These are phyloP conservation scores for Limnephilus auricula DNA, from an alignment of 2,888 invertebrate genomes.

Conservation along the genomic window DNA sequence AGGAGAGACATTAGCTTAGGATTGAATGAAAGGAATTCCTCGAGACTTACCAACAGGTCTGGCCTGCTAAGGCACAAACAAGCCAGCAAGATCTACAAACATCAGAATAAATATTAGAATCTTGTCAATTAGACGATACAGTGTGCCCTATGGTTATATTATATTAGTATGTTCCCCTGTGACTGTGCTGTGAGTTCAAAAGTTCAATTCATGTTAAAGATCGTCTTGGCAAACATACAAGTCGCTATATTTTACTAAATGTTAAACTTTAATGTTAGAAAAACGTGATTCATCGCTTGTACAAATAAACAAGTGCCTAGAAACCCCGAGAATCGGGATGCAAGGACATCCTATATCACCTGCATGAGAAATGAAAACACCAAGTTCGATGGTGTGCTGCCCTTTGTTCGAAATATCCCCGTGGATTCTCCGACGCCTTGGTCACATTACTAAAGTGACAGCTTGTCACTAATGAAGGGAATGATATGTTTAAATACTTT, in stretches of 20 bases:
- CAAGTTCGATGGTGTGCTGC: conserved; percentile 25
- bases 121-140: conserved; percentile 50
- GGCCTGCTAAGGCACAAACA: conserved; percentile 86
- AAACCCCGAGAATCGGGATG: conserved; percentile 16
- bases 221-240: conserved; percentile 63
- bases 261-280: conserved; percentile 19
- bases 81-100: conserved; percentile 86
- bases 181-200: conserved; percentile 36
- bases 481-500: conserved; percentile 60
- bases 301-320: conserved; percentile 44
- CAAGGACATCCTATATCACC: conserved; percentile 38
- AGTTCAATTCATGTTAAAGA: conserved; percentile 4
- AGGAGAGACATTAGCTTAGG: conserved; percentile 49
- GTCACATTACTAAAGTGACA: conserved; percentile 55
- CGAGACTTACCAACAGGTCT: conserved; percentile 84
- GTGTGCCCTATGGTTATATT: conserved; percentile 11
- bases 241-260: conserved; percentile 28
- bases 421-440: conserved; percentile 49
- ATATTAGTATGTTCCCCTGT: conserved; percentile 21
- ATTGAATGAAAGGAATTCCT: conserved; percentile 68
- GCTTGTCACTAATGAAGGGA: conserved; percentile 58
- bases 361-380: conserved; percentile 39
- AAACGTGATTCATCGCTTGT: conserved; percentile 29
- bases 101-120: conserved; percentile 70
- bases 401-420: conserved; percentile 53